Evolutionary conservation across 2,797 vertebrate genomes (phyloP).

Genomic region (Sebastes trivittatus): DNA sequence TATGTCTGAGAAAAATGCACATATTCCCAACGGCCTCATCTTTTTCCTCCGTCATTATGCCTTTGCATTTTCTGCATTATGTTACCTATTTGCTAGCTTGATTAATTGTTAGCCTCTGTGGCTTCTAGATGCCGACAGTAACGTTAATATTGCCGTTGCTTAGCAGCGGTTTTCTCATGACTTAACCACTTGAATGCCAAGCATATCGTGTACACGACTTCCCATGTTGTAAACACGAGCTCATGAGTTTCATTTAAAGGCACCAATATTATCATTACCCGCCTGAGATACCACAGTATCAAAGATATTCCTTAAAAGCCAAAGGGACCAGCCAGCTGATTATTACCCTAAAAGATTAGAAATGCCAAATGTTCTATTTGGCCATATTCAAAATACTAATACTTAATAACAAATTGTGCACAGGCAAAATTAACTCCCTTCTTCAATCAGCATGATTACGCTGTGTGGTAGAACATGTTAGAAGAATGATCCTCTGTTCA

Average conservation of each 20-base stretch:
- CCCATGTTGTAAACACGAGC: too few relatives aligned
- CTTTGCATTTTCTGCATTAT: too few relatives aligned
- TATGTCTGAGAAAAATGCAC: too few relatives aligned
- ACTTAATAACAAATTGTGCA: neutral
- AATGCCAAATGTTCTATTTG: slow-evolving; percentile 9
- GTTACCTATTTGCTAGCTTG: too few relatives aligned
- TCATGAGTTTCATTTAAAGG: too few relatives aligned
- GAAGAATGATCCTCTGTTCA: slow-evolving; percentile 25
- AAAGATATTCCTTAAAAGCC: neutral
- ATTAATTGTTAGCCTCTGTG: rapidly evolving
- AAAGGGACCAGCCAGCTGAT: neutral
- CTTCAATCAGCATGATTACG: slow-evolving; percentile 16
- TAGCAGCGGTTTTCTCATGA: too few relatives aligned
- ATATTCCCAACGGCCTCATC: too few relatives aligned
- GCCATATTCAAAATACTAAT: slow-evolving; percentile 14
- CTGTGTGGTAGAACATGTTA: slow-evolving; percentile 6
- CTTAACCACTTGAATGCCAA: too few relatives aligned
- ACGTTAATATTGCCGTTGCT: too few relatives aligned
- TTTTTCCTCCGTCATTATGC: too few relatives aligned
- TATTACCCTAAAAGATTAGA: neutral
- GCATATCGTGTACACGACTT: too few relatives aligned
- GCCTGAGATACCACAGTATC: neutral
- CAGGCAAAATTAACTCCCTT: neutral
- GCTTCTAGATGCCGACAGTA: too few relatives aligned
- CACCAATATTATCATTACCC: neutral